Conservation (phyloP, 2,888 invertebrate genomes). For the Callyntrura guangdongensis region DNA sequence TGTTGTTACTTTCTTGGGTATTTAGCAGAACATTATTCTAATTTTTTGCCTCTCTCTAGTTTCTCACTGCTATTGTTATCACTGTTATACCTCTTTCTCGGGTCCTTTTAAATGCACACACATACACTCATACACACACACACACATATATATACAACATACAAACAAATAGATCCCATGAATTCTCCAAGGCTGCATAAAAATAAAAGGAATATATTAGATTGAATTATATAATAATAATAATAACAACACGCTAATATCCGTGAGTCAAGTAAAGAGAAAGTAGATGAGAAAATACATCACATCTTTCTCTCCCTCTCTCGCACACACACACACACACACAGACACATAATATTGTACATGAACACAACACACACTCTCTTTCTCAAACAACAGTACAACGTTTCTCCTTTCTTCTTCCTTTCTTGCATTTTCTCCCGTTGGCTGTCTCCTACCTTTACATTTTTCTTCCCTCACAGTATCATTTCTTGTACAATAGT, state of each 20-base stretch:
- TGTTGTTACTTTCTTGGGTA: background rate
- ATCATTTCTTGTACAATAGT: background rate
- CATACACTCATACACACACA: background rate
- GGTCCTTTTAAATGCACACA: background rate
- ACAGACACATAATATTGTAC: background rate
- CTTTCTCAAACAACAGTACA: background rate
- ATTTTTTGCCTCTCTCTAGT: background rate
- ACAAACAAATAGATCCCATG: background rate
- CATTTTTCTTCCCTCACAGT: conserved; percentile 23
- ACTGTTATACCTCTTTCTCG: background rate
- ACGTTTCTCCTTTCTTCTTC: background rate
- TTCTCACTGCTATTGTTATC: background rate
- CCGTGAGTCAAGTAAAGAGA: conserved; percentile 47
- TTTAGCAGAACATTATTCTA: background rate
- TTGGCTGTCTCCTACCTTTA: background rate
- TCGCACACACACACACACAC: conserved; percentile 12
- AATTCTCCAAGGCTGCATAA: conserved; percentile 62
- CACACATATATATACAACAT: background rate
- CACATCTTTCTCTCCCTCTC: too few relatives aligned
- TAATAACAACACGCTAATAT: conserved; percentile 28
- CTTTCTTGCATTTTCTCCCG: background rate
- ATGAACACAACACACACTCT: background rate
- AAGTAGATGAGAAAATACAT: conserved; percentile 37
- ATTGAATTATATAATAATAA: conserved; percentile 50
- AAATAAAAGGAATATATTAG: conserved; percentile 44